Conservation (phyloP, 2,797 vertebrate genomes). For the Urocyon cinereoargenteus region DNA sequence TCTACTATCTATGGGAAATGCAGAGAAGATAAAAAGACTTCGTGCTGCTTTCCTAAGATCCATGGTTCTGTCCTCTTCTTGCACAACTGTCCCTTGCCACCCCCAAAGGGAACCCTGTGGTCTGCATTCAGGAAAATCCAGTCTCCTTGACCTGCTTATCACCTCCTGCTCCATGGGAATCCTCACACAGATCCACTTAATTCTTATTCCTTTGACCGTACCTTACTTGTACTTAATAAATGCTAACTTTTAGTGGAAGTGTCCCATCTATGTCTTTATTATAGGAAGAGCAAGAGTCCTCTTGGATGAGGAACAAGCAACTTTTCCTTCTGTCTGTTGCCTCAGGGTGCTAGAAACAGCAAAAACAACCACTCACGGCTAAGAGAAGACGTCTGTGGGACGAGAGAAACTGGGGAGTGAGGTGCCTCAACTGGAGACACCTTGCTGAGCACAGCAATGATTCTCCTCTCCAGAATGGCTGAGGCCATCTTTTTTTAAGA, state of each 20-base stretch:
- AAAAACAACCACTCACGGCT: neutral
- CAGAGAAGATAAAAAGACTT: neutral
- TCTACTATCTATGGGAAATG: neutral
- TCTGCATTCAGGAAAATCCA: neutral
- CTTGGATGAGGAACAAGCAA: neutral
- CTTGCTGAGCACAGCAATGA: neutral
- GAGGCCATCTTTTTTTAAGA: neutral
- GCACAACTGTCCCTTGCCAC: neutral
- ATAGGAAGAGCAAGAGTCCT: neutral
- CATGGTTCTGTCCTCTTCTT: neutral
- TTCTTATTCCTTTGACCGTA: conserved; percentile 41
- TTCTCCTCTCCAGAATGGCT: neutral
- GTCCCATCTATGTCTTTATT: conserved; percentile 21
- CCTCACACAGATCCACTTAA: neutral
- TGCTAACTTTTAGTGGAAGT: conserved; percentile 14
- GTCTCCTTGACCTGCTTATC: neutral
- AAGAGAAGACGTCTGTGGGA: neutral
- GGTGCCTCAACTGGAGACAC: neutral
- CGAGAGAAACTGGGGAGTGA: neutral
- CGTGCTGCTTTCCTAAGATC: neutral
- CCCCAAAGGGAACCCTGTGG: neutral
- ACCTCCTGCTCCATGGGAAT: neutral
- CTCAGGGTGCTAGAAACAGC: neutral
- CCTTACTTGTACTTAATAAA: conserved; percentile 63
- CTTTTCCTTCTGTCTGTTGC: neutral